Conservation (phyloP, 2,797 vertebrate species). For the Hemibagrus guttatus region DNA sequence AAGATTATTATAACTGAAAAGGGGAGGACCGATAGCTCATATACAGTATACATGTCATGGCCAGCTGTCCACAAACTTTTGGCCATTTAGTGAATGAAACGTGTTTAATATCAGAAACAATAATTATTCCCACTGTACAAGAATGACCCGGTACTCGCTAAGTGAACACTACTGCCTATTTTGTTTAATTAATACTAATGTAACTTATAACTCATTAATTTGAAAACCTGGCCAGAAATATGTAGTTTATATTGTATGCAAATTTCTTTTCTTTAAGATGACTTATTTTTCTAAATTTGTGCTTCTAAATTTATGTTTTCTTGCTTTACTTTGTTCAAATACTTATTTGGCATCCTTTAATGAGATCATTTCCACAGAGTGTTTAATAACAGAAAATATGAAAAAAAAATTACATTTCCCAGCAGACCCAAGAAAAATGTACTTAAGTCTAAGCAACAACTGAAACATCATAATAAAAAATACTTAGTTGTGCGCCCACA, state of each 20-base stretch:
- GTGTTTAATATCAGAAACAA: background rate
- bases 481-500: background rate
- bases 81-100: background rate
- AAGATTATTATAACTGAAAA: background rate
- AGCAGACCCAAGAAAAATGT: slow-evolving; percentile 4
- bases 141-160: background rate
- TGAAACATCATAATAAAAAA: slow-evolving; percentile 1
- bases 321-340: background rate
- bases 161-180: background rate
- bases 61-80: background rate
- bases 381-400: slow-evolving; percentile 25
- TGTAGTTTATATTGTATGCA: background rate
- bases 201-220: background rate
- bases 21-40: background rate
- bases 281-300: background rate
- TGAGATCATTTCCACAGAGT: background rate
- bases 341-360: slow-evolving; percentile 6
- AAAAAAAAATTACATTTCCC: background rate
- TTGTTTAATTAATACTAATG: background rate
- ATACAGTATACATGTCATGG: no score
- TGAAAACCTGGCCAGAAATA: background rate
- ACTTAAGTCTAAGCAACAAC: background rate
- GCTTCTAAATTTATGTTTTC: background rate
- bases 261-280: background rate
- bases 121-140: background rate